Evolutionary conservation across 2,113 vertebrate species (phyloP).

Genomic region (Mormyrus lacerda): DNA sequence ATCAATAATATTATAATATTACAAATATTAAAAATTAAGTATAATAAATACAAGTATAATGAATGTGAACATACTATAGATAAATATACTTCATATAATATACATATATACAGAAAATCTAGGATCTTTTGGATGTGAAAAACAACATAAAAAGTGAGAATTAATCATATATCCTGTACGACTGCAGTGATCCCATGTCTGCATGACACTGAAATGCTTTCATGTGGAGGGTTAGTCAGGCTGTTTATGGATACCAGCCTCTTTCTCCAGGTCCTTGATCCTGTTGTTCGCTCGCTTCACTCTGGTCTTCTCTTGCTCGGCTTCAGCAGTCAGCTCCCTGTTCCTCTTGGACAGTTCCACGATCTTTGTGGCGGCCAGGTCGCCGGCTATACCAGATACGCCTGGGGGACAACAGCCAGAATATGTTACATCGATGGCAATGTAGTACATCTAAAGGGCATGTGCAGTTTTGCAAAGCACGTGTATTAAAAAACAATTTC

Average conservation of each 20-base stretch:
- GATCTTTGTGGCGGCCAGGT: constrained; percentile 79
- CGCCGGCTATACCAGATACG: constrained; percentile 65
- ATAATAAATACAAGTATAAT: not conserved
- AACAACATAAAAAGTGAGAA: not conserved
- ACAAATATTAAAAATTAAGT: not conserved
- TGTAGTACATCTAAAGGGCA: not conserved
- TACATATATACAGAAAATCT: not conserved
- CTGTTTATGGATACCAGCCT: constrained; percentile 54
- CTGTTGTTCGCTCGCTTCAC: constrained; percentile 65
- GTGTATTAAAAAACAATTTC: not conserved
- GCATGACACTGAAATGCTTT: not conserved
- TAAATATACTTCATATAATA: not conserved
- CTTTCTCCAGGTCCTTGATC: constrained; percentile 76
- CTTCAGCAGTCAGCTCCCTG: constrained; percentile 68
- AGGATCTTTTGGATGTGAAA: not conserved
- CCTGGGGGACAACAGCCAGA: constrained; percentile 49
- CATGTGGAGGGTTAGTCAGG: not conserved
- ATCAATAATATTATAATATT: not conserved
- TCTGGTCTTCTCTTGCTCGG: constrained; percentile 68
- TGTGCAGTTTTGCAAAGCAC: not conserved
- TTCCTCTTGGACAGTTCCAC: constrained; percentile 87
- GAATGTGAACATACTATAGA: not conserved
- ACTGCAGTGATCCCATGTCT: not conserved
- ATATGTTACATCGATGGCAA: not conserved
- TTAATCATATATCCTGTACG: not conserved